Evolutionary conservation across 2,113 vertebrate genomes (phyloP), one percentile per base, ranked within the genome.

Genomic region (Melanocharis versteri): DNA sequence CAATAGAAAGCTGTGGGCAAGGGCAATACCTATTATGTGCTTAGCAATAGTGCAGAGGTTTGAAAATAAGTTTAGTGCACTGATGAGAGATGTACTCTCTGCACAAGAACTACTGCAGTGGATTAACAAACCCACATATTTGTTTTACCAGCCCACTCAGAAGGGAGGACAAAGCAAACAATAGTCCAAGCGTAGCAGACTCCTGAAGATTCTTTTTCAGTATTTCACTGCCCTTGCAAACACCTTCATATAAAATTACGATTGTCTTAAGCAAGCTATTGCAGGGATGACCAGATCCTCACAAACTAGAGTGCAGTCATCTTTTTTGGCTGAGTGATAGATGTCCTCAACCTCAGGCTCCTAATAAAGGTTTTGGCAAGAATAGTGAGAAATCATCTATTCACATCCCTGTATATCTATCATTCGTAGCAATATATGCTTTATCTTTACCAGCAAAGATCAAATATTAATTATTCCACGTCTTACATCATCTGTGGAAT

Each of bases 1-100:
- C 56, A 89, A 76, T 93, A 60, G 86, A 78, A 94, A 83, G 80
- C 77, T 42, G 39, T 68, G 72, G 80, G 80, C 79, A 92, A 92
- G 51, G 66, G 58, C 62, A 92, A 40, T 22, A 56, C 37, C 30
- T 40, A 62, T 81, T 90, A 83, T 39, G 30, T 77, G 19, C 42
- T 94, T 66, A 77, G 68, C 56, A 73, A 35, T n/a, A 83, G 79
- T 51, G 62, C 62, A 93, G 83, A 90, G 62, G 71, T 77, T 93
- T 84, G 60, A 70, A 94, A 82, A 93, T 89, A 28, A 75, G 69
- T 82, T 88, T 71, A 77, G 54, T 4, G 42, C 51, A 23, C 60
- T 81, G 83, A 70, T 47, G 50, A 81, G 83, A 88, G 73, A 45
- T 58, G 50, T 28, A 31, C 18, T 66, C 7, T 60, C 72, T 69